Evolutionary conservation across 2,113 vertebrate genomes (phyloP).

Genomic region (Mustelus asterias): DNA sequence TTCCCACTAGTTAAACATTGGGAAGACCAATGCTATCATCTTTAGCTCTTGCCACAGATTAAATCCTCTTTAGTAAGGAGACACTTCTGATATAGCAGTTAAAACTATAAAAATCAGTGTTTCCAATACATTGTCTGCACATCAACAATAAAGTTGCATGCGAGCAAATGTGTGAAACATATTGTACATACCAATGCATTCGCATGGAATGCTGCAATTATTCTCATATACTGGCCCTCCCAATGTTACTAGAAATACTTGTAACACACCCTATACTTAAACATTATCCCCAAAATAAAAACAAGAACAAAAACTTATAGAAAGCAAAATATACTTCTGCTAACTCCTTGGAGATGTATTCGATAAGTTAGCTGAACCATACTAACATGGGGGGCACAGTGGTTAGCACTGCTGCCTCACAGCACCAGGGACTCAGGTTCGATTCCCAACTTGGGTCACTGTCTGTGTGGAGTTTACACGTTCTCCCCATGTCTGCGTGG

Average conservation of each 20-base stretch:
- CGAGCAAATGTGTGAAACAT: background rate
- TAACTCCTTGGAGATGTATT: background rate
- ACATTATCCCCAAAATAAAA: background rate
- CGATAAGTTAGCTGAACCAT: background rate
- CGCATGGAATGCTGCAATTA: background rate
- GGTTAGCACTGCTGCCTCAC: too few relatives aligned
- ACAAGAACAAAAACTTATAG: background rate
- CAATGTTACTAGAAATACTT: background rate
- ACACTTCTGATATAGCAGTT: background rate
- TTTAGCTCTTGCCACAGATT: background rate
- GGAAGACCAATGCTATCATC: background rate
- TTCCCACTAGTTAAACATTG: background rate
- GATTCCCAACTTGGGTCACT: too few relatives aligned
- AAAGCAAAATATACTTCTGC: background rate
- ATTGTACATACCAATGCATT: background rate
- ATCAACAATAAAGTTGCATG: background rate
- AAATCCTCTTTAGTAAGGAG: background rate
- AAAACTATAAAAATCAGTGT: background rate
- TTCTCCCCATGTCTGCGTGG: too few relatives aligned
- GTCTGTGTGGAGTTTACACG: too few relatives aligned
- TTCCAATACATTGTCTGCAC: background rate
- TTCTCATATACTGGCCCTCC: background rate
- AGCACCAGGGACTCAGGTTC: too few relatives aligned
- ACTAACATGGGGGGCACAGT: background rate
- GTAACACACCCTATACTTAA: background rate